Evolutionary conservation across 2,797 vertebrate genomes (phyloP).

Genomic region (Bucorvus abyssinicus): DNA sequence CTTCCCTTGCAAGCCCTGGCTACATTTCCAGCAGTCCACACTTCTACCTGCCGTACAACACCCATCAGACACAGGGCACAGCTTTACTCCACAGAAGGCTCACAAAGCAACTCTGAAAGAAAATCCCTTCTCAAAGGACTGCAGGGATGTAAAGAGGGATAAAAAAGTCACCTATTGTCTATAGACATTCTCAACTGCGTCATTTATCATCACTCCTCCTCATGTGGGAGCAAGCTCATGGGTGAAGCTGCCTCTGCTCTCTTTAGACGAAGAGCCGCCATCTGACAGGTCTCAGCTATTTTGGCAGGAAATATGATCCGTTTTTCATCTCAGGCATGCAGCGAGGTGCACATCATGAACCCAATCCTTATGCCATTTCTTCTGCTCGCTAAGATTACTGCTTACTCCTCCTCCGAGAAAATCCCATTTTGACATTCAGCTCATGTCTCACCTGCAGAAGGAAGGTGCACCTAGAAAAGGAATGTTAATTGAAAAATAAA

Average conservation of each 20-base stretch:
- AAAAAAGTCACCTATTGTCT: background rate
- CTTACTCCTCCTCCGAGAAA: background rate
- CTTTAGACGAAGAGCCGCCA: background rate
- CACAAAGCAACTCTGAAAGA: background rate
- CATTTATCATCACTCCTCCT: background rate
- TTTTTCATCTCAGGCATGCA: background rate
- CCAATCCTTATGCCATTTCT: background rate
- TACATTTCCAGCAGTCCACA: too few relatives aligned
- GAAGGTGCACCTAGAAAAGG: background rate
- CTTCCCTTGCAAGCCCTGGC: too few relatives aligned
- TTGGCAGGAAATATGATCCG: conserved; percentile 15
- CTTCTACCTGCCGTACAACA: too few relatives aligned
- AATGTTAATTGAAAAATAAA: background rate
- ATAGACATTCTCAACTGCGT: background rate
- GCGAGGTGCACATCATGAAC: conserved; percentile 22
- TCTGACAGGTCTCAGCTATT: conserved; percentile 25
- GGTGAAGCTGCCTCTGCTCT: background rate
- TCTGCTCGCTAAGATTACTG: background rate
- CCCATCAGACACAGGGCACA: background rate
- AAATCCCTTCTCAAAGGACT: background rate
- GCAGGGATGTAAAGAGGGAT: background rate
- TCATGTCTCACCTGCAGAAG: background rate
- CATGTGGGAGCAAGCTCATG: background rate
- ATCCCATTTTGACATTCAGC: background rate
- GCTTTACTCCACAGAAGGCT: background rate